Conservation (phyloP, 2,113 vertebrate genomes). For the Electrona antarctica region DNA sequence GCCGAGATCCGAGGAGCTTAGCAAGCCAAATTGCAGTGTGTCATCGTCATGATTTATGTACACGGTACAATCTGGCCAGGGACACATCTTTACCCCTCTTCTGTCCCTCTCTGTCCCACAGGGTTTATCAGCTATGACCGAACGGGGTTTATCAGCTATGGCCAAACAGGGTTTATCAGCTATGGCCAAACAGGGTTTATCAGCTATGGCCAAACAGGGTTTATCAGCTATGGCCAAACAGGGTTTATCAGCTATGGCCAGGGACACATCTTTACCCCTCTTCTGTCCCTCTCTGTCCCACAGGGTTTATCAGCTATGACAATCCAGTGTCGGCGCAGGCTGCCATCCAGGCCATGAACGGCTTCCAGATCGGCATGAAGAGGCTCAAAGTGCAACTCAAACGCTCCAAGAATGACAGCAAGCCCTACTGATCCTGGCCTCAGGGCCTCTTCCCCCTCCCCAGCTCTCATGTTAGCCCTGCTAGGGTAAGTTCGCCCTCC, state of each 20-base stretch:
- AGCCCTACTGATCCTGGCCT: conserved; percentile 97
- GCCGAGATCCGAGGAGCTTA: too few relatives aligned
- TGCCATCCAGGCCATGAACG: conserved; percentile 99
- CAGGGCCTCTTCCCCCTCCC: conserved; percentile 79
- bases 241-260: too few relatives aligned
- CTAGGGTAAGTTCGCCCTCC: conserved; percentile 96
- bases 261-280: too few relatives aligned
- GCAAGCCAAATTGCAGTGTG: too few relatives aligned
- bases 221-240: too few relatives aligned
- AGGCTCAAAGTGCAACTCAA: conserved; percentile 99
- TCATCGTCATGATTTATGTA: too few relatives aligned
- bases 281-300: conserved; percentile 36
- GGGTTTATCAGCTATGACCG: conserved; percentile 99
- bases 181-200: too few relatives aligned
- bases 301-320: conserved; percentile 99
- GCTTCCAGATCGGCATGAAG: conserved; percentile 99
- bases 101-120: conserved; percentile 61
- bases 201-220: too few relatives aligned
- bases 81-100: too few relatives aligned
- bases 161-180: too few relatives aligned
- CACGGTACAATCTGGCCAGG: too few relatives aligned
- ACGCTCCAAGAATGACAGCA: conserved; percentile 99
- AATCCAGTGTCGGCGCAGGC: conserved; percentile 98
- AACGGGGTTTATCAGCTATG: too few relatives aligned
- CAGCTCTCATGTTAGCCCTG: conserved; percentile 97